Evolutionary conservation across 2,113 vertebrate species (phyloP).

Genomic region (Myrmecobius fasciatus): DNA sequence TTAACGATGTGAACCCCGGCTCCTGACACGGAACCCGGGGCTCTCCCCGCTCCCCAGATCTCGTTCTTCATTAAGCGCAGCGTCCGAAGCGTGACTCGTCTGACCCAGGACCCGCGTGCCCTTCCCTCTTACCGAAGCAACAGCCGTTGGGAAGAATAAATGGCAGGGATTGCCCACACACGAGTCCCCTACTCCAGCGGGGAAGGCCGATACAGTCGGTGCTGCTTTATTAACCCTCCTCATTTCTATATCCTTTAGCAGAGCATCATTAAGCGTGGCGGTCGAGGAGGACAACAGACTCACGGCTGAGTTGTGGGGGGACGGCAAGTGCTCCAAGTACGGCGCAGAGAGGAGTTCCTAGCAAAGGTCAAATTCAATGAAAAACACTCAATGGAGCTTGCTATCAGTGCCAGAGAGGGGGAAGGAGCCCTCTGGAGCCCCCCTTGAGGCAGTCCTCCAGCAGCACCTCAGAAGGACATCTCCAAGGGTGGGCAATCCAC

Average conservation of each 20-base stretch:
- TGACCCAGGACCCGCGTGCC: not conserved
- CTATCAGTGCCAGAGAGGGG: not conserved
- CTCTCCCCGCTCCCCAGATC: not conserved
- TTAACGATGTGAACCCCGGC: not conserved
- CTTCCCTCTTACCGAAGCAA: not conserved
- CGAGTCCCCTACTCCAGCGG: not conserved
- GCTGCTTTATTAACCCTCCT: not conserved
- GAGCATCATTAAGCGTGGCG: fast-evolving
- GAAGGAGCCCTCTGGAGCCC: not conserved
- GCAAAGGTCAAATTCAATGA: not conserved
- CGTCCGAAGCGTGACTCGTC: not conserved
- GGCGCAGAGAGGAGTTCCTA: not conserved
- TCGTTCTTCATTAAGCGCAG: not conserved
- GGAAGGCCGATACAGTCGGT: not conserved
- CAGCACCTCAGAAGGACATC: not conserved
- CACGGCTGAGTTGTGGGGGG: not conserved
- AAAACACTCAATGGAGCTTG: not conserved
- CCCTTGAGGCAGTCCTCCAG: not conserved
- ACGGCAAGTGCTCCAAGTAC: fast-evolving
- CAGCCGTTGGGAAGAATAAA: not conserved
- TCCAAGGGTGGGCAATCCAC: not conserved
- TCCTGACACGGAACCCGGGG: not conserved
- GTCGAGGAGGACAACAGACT: fast-evolving
- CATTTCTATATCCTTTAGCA: not conserved
- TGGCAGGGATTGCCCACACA: not conserved